A percentile compares a stretch with the other conserved stretches of the same genome.
Conservation (phyloP, 2,888 invertebrate species). For the Callyntrura sp. region DNA sequence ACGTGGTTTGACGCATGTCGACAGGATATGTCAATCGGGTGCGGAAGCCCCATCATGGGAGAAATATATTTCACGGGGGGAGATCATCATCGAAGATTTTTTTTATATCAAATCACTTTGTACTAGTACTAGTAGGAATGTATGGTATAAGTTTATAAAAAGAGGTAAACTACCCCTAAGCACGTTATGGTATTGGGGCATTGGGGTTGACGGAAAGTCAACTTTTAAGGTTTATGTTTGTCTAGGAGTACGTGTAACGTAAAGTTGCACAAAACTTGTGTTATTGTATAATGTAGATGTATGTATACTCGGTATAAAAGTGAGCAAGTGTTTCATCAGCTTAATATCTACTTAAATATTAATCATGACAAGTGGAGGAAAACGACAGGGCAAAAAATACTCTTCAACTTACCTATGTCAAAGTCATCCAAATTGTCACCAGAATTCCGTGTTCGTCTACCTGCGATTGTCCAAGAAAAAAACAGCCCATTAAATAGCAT, state of each 20-base stretch:
- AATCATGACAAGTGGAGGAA: slow-evolving; percentile 52
- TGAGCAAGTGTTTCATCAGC: slow-evolving; percentile 10
- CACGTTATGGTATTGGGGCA: neutral
- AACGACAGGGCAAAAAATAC: slow-evolving; percentile 36
- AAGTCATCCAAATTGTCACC: slow-evolving; percentile 82
- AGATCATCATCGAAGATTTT: slow-evolving; percentile 62
- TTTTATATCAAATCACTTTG: slow-evolving; percentile 47
- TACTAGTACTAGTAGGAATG: neutral
- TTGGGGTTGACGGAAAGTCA: neutral
- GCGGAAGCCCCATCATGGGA: slow-evolving; percentile 63
- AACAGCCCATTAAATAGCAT: slow-evolving; percentile 32
- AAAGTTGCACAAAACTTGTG: neutral
- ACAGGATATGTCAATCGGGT: slow-evolving; percentile 76
- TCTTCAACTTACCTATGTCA: slow-evolving; percentile 81
- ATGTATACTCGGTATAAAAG: neutral
- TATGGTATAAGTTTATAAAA: neutral
- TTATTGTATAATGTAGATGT: neutral
- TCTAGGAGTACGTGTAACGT: neutral
- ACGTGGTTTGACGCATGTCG: slow-evolving; percentile 72
- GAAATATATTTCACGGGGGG: slow-evolving; percentile 46
- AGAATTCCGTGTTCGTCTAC: slow-evolving; percentile 80
- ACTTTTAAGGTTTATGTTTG: neutral
- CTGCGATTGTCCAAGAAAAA: slow-evolving; percentile 68
- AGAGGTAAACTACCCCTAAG: neutral
- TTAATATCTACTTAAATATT: slow-evolving; percentile 66